Conservation (phyloP, 2,113 vertebrate genomes). For the Cynocephalus volans region DNA sequence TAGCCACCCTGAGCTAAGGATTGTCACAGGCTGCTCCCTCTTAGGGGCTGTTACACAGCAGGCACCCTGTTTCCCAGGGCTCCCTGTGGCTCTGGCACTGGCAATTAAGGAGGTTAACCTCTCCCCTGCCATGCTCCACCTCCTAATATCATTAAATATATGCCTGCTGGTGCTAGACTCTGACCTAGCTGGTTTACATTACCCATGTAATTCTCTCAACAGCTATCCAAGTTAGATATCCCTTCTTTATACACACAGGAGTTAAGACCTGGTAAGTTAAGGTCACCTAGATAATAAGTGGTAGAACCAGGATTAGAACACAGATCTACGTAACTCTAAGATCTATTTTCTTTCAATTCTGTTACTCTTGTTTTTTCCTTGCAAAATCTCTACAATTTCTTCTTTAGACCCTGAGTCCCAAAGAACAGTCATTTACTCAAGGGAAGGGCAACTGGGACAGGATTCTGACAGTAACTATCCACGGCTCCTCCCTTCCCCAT, state of each 20-base stretch:
- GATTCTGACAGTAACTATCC: background rate
- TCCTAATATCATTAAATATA: background rate
- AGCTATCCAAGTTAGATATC: background rate
- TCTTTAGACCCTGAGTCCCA: background rate
- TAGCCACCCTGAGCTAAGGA: background rate
- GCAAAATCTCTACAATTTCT: background rate
- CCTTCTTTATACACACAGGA: background rate
- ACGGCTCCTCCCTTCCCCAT: background rate
- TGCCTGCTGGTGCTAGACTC: background rate
- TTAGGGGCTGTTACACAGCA: background rate
- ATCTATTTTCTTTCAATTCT: background rate
- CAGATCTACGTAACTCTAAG: background rate
- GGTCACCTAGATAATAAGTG: background rate
- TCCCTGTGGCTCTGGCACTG: background rate
- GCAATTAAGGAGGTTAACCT: background rate
- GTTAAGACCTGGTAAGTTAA: background rate
- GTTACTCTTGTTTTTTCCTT: background rate
- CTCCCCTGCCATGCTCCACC: background rate
- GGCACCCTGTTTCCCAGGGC: too few relatives aligned
- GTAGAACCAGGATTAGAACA: background rate
- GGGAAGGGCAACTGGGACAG: background rate
- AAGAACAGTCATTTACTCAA: constrained; percentile 5
- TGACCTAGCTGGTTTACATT: background rate
- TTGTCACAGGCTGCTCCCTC: background rate
- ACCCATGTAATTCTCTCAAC: background rate